Conservation (phyloP, 2,113 vertebrate species). For the rabbit (Oryctolagus cuniculus) region DNA sequence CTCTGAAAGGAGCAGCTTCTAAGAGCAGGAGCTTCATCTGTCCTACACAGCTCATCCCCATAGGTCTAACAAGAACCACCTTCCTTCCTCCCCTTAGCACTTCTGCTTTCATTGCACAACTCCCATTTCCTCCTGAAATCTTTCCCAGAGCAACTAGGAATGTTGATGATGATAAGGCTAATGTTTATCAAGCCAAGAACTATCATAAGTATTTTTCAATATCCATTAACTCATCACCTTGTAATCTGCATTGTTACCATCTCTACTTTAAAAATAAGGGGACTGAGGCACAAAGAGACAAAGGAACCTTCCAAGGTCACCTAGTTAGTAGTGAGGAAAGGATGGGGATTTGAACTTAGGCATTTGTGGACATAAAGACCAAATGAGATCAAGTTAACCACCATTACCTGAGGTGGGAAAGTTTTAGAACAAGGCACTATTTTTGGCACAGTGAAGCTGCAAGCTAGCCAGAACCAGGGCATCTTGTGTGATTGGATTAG, state of each 20-base stretch:
- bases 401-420: neutral
- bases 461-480: neutral
- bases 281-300: neutral
- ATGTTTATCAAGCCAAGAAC: neutral
- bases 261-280: neutral
- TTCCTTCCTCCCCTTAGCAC: neutral
- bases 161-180: neutral
- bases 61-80: neutral
- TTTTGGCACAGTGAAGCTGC: neutral
- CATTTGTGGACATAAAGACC: accelerated
- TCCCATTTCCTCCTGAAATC: neutral
- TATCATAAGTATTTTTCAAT: neutral
- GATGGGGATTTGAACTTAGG: neutral
- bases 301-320: neutral
- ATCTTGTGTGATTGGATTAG: neutral
- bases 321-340: neutral
- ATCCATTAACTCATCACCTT: neutral
- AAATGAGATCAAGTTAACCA: neutral
- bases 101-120: neutral
- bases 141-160: neutral
- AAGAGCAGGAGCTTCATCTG: neutral
- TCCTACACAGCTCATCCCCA: neutral
- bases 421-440: neutral
- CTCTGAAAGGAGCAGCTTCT: neutral
- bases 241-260: neutral